These are phyloP conservation scores for Myoxocephalus aenaeus DNA, from an alignment of 2,797 vertebrate species.

Conservation along the genomic window DNA sequence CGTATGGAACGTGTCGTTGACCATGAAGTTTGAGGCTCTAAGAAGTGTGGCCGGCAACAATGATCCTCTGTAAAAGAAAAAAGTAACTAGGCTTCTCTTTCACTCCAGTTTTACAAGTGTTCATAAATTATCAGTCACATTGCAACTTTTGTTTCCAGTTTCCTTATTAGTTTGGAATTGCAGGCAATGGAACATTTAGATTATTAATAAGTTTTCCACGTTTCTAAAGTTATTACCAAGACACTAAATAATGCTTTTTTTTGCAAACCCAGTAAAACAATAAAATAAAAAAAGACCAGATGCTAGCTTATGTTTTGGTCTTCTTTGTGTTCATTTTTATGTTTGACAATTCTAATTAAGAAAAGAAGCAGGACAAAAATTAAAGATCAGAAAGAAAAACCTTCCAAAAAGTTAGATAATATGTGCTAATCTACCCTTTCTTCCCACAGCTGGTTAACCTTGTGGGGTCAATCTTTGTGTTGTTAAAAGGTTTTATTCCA, in stretches of 20 bases:
- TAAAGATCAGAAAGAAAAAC: not conserved
- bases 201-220: constrained; percentile 61
- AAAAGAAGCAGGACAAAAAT: not conserved
- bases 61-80: constrained; percentile 38
- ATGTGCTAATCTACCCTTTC: constrained; percentile 41
- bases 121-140: constrained; percentile 59
- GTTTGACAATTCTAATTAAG: not conserved
- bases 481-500: constrained; percentile 54
- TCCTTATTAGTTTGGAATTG: constrained; percentile 61
- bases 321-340: not conserved
- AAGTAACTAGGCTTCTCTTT: constrained; percentile 18
- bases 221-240: constrained; percentile 53
- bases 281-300: not conserved
- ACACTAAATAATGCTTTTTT: constrained; percentile 22
- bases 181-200: constrained; percentile 45
- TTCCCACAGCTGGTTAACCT: constrained; percentile 43
- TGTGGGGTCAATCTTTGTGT: constrained; percentile 33
- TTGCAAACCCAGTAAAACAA: too few relatives aligned
- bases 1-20: constrained; percentile 17
- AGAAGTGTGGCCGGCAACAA: constrained; percentile 55
- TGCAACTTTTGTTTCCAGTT: constrained; percentile 53
- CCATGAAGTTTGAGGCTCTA: constrained; percentile 9
- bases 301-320: not conserved
- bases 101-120: constrained; percentile 58
- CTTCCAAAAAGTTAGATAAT: constrained; percentile 48